Conservation (phyloP, 2,113 vertebrate species). For the Rana temporaria region DNA sequence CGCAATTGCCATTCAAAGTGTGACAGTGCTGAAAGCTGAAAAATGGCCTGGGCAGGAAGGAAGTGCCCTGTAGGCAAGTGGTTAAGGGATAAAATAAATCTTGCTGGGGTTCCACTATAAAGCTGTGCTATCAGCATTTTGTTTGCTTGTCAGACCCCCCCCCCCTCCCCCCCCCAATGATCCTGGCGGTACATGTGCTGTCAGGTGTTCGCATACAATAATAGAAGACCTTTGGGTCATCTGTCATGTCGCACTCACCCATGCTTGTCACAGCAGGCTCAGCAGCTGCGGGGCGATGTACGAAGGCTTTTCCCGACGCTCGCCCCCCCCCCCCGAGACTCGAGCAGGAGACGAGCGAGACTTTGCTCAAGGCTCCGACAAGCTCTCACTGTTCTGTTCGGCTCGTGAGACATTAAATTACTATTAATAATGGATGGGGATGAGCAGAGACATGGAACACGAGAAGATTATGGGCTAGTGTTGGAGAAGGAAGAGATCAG, state of each 20-base stretch:
- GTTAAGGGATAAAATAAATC: too few species aligned
- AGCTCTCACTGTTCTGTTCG: background rate
- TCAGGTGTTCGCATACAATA: conserved; percentile 5
- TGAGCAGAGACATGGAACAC: conserved; percentile 18
- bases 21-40: too few species aligned
- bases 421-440: conserved; percentile 18
- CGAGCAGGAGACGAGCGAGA: background rate
- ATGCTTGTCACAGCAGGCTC: conserved; percentile 1
- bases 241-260: conserved; percentile 31
- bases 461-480: background rate
- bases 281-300: conserved; percentile 21
- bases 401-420: conserved; percentile 9
- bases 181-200: conserved; percentile 13
- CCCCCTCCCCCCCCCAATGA: too few species aligned
- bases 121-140: too few species aligned
- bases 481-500: background rate
- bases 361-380: background rate
- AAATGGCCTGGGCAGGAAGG: too few species aligned
- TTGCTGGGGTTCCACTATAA: too few species aligned
- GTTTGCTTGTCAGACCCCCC: too few species aligned
- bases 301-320: background rate
- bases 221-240: conserved; percentile 26
- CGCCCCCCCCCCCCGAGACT: background rate
- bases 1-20: too few species aligned
- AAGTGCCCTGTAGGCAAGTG: too few species aligned